Evolutionary conservation across 2,888 invertebrate species (phyloP), one percentile per base, ranked within the genome.

Genomic region (Microctonus aethiopoides): DNA sequence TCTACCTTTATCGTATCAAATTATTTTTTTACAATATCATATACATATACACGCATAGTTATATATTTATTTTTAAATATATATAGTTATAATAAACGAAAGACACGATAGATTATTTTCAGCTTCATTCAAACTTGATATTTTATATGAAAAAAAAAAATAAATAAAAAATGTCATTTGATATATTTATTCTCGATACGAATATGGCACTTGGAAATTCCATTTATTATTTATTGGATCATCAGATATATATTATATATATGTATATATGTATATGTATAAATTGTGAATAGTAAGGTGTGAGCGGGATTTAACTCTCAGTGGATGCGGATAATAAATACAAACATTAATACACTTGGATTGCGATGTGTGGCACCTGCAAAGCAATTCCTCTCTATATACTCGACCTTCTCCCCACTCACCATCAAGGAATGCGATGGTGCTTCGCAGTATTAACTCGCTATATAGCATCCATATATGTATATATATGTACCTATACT

Each of bases 161-260:
- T n/a, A n/a, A n/a, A n/a, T 29, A 56, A n/a, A n/a, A n/a, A n/a
- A n/a, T n/a, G 69, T 70, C 69, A 70, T 60, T 65, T 29, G 36
- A 54, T 32, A 36, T 46, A 57, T 51, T 69, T 59, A 59, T 56
- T 68, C 54, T 32, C 22, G 36, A 51, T 46, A 62, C 54, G 63
- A 60, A 46, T 68, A 62, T 62, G 54, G 61, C 62, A 68, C 56
- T 56, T 68, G 69, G 39, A 26, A 64, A 70, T 70, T 70, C 65
- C 69, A 70, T 59, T 36, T 22, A 39, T 61, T 54, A 68, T 68
- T 62, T 54, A 54, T 39, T 62, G 39, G 59, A 60, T 32, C 41
- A 39, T 13, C 16, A 16, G n/a, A 32, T 34, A 29, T 29, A 32
- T 7, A 29, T 29, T 29, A 29, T 29, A 29, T 29, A 29, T 29